A percentile compares a stretch with the other conserved stretches of the same genome.
These are phyloP conservation scores for Passer montanus DNA, from an alignment of 2,113 vertebrate genomes.

Conservation along the genomic window DNA sequence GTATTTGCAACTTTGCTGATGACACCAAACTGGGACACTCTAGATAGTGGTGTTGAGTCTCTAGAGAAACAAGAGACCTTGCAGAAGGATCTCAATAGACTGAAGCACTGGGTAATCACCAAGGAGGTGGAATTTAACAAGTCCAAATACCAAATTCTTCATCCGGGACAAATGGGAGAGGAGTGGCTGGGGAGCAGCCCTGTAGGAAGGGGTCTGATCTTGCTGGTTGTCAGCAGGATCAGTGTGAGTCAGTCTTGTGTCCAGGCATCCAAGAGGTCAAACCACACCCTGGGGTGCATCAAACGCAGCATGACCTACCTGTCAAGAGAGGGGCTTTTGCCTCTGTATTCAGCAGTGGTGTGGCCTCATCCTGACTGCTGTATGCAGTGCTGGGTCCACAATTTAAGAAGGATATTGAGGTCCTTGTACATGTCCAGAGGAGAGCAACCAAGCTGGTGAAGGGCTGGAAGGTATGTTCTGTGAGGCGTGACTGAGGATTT, in stretches of 20 bases:
- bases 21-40: background rate
- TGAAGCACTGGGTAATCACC: background rate
- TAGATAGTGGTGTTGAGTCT: background rate
- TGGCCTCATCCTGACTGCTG: accelerated
- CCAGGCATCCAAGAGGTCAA: background rate
- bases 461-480: background rate
- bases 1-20: background rate
- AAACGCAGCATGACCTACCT: accelerated
- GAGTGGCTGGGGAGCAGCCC: background rate
- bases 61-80: background rate
- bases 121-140: background rate
- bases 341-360: accelerated
- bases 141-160: background rate
- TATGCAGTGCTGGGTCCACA: no score
- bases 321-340: background rate
- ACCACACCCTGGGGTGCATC: accelerated
- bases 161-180: background rate
- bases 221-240: background rate
- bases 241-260: accelerated
- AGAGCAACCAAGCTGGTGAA: background rate
- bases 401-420: background rate
- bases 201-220: background rate
- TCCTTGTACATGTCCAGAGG: background rate
- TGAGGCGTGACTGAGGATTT: background rate
- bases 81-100: background rate